These are phyloP conservation scores for Lutjanus argentimaculatus DNA, from an alignment of 2,797 vertebrate species.

Conservation along the genomic window DNA sequence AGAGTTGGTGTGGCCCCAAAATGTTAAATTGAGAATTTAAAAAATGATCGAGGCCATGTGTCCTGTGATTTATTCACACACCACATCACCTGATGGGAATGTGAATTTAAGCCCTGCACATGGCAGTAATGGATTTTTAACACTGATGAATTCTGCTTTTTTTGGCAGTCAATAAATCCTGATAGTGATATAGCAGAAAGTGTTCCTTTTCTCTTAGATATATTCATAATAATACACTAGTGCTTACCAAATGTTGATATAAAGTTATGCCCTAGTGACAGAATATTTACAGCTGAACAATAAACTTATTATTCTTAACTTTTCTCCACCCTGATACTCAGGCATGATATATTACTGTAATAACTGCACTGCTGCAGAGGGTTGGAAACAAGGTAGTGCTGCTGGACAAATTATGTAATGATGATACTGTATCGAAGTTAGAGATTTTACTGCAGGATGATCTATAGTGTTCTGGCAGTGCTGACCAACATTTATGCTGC, in stretches of 20 bases:
- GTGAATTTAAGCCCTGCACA: background rate
- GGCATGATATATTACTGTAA: constrained; percentile 52
- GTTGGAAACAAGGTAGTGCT: constrained; percentile 40
- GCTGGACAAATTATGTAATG: constrained; percentile 57
- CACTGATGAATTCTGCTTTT: background rate
- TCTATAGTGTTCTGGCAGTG: constrained; percentile 2
- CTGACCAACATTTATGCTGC: constrained; percentile 11
- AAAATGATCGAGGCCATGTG: background rate
- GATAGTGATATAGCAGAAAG: background rate
- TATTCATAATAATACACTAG: background rate
- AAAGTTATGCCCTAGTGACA: background rate
- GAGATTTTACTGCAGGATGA: constrained; percentile 30
- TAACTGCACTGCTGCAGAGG: constrained; percentile 47
- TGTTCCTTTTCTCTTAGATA: background rate
- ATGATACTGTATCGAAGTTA: constrained; percentile 33
- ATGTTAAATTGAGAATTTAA: background rate
- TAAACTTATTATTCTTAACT: constrained; percentile 35
- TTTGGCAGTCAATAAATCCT: background rate
- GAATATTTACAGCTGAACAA: constrained; percentile 19
- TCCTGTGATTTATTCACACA: background rate
- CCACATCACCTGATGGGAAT: background rate
- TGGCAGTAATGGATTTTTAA: background rate
- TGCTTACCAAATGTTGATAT: background rate
- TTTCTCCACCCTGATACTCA: constrained; percentile 29
- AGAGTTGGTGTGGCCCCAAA: background rate